Evolutionary conservation across 2,888 invertebrate species (phyloP).

Genomic region (Aspidiotus rigidus): DNA sequence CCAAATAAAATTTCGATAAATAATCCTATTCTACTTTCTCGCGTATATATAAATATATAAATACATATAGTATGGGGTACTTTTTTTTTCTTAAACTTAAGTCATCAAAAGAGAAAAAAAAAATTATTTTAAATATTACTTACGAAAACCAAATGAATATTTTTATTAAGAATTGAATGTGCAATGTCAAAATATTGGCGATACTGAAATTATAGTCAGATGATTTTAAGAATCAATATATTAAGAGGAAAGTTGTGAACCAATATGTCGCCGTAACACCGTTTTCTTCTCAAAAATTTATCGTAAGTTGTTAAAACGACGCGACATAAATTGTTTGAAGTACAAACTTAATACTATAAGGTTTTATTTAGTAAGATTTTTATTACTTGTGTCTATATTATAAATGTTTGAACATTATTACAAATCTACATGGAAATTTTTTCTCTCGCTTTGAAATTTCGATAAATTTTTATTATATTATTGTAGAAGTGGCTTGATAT

Average conservation of each 20-base stretch:
- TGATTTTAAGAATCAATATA: no score
- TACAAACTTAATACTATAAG: constrained; percentile 10
- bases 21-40: not conserved
- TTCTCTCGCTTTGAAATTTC: not conserved
- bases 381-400: not conserved
- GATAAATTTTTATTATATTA: not conserved
- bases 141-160: not conserved
- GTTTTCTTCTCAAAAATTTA: no score
- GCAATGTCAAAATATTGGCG: no score
- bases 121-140: constrained; percentile 12
- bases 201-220: no score
- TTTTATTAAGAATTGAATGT: no score
- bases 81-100: constrained; percentile 6
- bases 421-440: not conserved
- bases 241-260: no score
- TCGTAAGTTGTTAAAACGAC: not conserved
- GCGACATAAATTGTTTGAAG: constrained; percentile 10
- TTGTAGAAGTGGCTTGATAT: not conserved
- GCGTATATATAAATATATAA: not conserved
- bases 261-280: no score
- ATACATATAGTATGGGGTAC: not conserved
- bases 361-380: constrained; percentile 2
- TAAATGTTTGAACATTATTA: not conserved
- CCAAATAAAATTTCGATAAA: not conserved
- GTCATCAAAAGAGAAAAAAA: not conserved